Evolutionary conservation across 2,888 invertebrate genomes (phyloP), one percentile per base, ranked within the genome.

Genomic region (Mystacides longicornis): DNA sequence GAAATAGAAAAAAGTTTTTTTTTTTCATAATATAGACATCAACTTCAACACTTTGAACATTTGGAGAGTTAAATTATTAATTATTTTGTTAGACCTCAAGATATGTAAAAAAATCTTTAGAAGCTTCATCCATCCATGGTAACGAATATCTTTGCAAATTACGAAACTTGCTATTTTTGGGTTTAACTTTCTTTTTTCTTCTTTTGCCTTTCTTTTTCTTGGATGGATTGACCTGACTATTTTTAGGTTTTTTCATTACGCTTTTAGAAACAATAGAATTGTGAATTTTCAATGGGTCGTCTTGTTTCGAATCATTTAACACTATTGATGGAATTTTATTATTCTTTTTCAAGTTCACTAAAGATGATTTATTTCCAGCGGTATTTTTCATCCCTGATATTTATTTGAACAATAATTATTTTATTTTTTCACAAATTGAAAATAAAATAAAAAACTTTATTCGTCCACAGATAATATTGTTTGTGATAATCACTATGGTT

Each of bases 31-130:
- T n/a, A n/a, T n/a, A n/a, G n/a, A n/a, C n/a, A n/a, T n/a, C n/a
- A n/a, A n/a, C n/a, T n/a, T n/a, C n/a, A n/a, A n/a, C n/a, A n/a
- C n/a, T n/a, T n/a, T n/a, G n/a, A n/a, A n/a, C n/a, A n/a, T n/a
- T n/a, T n/a, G n/a, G n/a, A n/a, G n/a, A n/a, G n/a, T n/a, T n/a
- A n/a, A n/a, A n/a, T n/a, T n/a, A n/a, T n/a, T n/a, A n/a, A n/a
- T n/a, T n/a, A n/a, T n/a, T n/a, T n/a, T n/a, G n/a, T n/a, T 19
- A 43, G 67, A 77, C 77, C 76, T 77, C 77, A 53, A 77, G 68
- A 51, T 69, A 74, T 60, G 65, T 69, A 66, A 77, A 75, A 63
- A 77, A 76, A 47, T 68, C 71, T 37, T 72, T 72, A 56, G 67
- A 69, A 54, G 74, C 68, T 58, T 69, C 55, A 48, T 59, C 52